phyloP scores from a whole-genome alignment of 2,113 vertebrate species.

The Ochotona curzoniae region DNA sequence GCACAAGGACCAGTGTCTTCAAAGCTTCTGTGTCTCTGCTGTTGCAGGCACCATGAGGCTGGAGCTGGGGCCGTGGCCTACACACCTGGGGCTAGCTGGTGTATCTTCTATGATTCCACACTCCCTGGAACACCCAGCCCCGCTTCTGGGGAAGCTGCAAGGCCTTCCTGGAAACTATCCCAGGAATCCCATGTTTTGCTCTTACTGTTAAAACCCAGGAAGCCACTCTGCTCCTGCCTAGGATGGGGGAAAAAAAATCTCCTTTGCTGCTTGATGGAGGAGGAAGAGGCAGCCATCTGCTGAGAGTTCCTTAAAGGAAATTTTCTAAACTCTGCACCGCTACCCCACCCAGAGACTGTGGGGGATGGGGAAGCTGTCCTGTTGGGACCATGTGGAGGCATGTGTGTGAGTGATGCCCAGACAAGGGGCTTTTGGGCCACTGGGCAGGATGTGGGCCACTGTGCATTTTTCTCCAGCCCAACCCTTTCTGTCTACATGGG shows the following conservation, averaged over 20 bases:
- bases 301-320: background rate
- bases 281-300: background rate
- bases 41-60: background rate
- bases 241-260: background rate
- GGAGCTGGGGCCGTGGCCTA: background rate
- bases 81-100: background rate
- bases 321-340: background rate
- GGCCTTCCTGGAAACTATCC: constrained; percentile 58
- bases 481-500: background rate
- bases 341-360: background rate
- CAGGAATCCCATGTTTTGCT: background rate
- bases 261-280: background rate
- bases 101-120: background rate
- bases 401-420: background rate
- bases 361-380: background rate
- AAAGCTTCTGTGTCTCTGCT: background rate
- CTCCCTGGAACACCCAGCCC: constrained; percentile 27
- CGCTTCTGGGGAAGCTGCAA: constrained; percentile 12
- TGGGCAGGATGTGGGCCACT: background rate
- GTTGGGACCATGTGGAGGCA: background rate
- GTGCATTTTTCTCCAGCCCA: background rate
- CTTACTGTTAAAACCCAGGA: constrained; percentile 18
- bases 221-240: background rate
- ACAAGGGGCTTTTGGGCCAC: fast-evolving
- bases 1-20: background rate